A percentile compares a stretch with the other conserved stretches of the same genome.
Evolutionary conservation across 2,797 vertebrate species (phyloP).

Genomic region (Chelmon rostratus): DNA sequence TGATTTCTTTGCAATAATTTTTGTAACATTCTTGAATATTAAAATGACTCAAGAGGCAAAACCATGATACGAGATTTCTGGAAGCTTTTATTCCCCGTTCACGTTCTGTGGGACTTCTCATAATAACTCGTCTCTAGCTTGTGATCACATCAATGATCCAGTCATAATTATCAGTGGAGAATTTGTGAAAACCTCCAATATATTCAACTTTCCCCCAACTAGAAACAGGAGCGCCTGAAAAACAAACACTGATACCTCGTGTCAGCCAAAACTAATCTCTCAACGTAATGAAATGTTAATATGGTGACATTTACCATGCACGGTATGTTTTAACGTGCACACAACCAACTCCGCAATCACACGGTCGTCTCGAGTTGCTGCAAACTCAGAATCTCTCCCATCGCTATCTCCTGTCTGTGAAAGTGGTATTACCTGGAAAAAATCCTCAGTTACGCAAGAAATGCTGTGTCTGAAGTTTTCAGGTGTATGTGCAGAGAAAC

Average conservation of each 20-base stretch:
- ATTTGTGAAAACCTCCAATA: background rate
- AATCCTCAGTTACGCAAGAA: background rate
- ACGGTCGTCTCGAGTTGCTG: background rate
- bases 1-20: background rate
- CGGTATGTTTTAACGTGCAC: background rate
- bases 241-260: background rate
- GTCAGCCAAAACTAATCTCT: background rate
- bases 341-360: background rate
- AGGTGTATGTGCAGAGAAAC: background rate
- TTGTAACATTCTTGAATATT: background rate
- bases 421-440: background rate
- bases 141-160: background rate
- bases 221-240: background rate
- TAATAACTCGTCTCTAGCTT: background rate
- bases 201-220: background rate
- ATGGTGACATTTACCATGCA: background rate
- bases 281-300: background rate
- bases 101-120: background rate
- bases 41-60: background rate
- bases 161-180: background rate
- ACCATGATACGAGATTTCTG: background rate
- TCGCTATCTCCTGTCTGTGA: background rate
- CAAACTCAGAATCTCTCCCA: background rate
- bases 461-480: no score
- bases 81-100: background rate